Conservation (phyloP, 2,113 vertebrate species). For the Helogale parvula region DNA sequence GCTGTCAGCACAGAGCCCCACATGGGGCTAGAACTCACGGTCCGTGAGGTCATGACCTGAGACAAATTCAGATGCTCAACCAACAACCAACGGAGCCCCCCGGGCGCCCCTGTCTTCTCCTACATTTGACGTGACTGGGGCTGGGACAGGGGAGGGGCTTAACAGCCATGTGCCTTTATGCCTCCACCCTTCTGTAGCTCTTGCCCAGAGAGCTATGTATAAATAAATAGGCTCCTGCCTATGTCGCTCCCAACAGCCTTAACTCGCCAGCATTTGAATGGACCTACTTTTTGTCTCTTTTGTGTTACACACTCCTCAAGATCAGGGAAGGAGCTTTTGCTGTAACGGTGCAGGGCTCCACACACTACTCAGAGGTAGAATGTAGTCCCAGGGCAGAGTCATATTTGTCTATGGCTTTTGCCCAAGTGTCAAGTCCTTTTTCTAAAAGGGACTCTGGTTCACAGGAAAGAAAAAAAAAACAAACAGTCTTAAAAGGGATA, state of each 20-base stretch:
- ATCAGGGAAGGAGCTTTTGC: not conserved
- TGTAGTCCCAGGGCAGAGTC: accelerated
- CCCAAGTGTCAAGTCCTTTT: not conserved
- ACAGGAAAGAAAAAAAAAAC: no score
- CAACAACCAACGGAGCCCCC: no score
- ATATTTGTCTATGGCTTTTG: not conserved
- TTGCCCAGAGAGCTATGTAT: not conserved
- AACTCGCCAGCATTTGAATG: no score
- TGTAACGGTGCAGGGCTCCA: not conserved
- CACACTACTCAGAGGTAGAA: not conserved
- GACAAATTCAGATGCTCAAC: no score
- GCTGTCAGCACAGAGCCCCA: no score
- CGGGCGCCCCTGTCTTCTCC: no score
- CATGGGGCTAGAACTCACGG: no score
- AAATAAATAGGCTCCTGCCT: no score
- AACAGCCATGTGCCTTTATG: accelerated
- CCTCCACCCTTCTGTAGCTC: not conserved
- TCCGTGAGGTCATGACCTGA: no score
- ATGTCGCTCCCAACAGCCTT: accelerated
- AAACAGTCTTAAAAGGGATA: not conserved
- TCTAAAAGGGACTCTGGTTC: not conserved
- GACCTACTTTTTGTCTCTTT: not conserved
- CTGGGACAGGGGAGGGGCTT: not conserved
- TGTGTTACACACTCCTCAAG: not conserved
- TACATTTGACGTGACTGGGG: not conserved